Evolutionary conservation across 1,140 invertebrate species (phyloP).

Genomic region (Drosophila ogumai): DNA sequence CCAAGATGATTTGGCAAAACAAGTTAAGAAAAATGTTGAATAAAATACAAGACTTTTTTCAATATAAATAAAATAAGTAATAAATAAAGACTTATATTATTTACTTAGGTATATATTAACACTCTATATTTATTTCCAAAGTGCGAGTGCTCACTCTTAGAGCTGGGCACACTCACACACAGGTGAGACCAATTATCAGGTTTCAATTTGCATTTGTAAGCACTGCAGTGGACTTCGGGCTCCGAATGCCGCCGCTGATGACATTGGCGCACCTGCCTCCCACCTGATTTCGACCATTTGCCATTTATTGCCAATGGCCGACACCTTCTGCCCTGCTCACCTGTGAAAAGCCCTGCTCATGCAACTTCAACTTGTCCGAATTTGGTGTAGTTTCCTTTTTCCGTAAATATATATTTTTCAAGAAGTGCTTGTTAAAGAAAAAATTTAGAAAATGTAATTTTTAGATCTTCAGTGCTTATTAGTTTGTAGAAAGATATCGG

Average conservation of each 20-base stretch:
- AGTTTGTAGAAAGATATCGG: too few species aligned
- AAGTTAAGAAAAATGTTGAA: background rate
- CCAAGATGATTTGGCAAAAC: background rate
- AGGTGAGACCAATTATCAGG: slow-evolving; percentile 68
- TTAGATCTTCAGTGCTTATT: too few species aligned
- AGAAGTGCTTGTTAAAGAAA: slow-evolving; percentile 17
- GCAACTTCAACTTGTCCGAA: slow-evolving; percentile 10
- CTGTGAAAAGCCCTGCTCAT: background rate
- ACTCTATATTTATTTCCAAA: background rate
- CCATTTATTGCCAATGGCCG: slow-evolving; percentile 62
- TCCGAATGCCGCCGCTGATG: slow-evolving; percentile 17
- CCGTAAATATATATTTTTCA: slow-evolving; percentile 44
- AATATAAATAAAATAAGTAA: background rate
- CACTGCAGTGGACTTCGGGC: slow-evolving; percentile 51
- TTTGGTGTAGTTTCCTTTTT: slow-evolving; percentile 56
- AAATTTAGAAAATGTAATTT: background rate
- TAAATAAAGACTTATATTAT: background rate
- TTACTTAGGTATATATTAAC: too few species aligned
- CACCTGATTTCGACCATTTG: slow-evolving; percentile 43
- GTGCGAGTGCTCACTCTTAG: slow-evolving; percentile 1
- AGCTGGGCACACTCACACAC: background rate
- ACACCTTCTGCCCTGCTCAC: slow-evolving; percentile 3
- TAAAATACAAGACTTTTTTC: background rate
- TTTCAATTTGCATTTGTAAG: slow-evolving; percentile 76
- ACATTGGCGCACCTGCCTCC: slow-evolving; percentile 15